These are phyloP conservation scores for Saguinus imperator DNA, from an alignment of 2,113 vertebrate species.

Conservation along the genomic window DNA sequence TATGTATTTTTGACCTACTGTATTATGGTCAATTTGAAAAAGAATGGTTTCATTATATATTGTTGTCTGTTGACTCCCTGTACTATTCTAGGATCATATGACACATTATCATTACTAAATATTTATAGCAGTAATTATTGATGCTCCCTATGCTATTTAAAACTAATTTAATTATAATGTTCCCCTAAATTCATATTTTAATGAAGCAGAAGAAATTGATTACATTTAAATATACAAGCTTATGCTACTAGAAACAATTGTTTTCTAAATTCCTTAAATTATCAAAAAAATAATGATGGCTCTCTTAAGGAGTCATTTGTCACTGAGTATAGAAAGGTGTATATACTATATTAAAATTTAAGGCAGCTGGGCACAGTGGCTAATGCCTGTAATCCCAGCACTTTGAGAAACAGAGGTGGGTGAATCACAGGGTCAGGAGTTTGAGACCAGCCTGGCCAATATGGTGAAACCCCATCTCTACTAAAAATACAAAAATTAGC, in stretches of 20 bases:
- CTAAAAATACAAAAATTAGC: no score
- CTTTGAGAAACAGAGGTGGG: no score
- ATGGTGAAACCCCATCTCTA: no score
- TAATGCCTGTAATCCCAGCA: no score
- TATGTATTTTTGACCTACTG: not conserved
- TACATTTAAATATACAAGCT: not conserved
- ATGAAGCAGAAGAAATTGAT: constrained; percentile 28
- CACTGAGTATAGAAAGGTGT: not conserved
- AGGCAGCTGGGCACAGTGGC: no score
- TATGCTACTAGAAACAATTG: not conserved
- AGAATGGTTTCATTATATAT: not conserved
- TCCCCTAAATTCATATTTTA: constrained; percentile 30
- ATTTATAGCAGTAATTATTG: constrained; percentile 13
- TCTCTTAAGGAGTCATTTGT: not conserved
- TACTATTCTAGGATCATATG: not conserved
- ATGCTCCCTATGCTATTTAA: not conserved
- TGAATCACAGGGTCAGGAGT: no score
- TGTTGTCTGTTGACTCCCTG: not conserved
- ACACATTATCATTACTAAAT: not conserved
- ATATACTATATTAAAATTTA: not conserved
- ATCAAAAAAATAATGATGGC: not conserved
- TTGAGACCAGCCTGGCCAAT: no score
- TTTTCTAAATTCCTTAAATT: constrained; percentile 16
- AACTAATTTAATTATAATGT: not conserved
- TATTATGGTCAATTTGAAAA: constrained; percentile 28